Percentiles rank a stretch among this genome's conserved stretches.
phyloP scores from a whole-genome alignment of 2,888 invertebrate species.

The Pseudococcus viburni region DNA sequence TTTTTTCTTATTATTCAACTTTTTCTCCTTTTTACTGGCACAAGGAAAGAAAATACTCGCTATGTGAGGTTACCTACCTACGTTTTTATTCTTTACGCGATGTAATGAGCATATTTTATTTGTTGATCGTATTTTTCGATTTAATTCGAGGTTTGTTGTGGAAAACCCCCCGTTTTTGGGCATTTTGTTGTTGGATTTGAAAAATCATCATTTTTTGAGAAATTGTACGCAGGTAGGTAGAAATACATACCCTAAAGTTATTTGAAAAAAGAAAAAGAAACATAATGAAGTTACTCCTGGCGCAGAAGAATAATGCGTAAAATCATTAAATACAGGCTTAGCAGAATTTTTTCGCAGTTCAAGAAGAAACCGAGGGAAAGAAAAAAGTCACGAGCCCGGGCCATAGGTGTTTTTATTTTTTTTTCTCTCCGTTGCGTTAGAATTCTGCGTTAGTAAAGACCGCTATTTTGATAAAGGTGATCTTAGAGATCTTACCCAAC shows the following conservation, averaged over 20 bases:
- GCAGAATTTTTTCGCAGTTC: neutral
- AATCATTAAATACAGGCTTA: neutral
- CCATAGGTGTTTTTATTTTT: constrained; percentile 22
- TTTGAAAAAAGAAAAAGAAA: neutral
- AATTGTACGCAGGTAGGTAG: neutral
- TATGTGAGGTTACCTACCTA: neutral
- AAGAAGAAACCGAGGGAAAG: neutral
- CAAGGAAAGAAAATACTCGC: constrained; percentile 2
- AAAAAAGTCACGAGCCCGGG: neutral
- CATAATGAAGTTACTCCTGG: neutral
- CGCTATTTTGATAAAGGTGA: constrained; percentile 25
- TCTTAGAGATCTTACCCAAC: constrained; percentile 29
- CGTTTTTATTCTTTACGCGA: neutral
- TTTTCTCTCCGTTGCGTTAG: neutral
- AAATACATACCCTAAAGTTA: neutral
- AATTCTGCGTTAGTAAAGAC: neutral
- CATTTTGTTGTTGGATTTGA: neutral
- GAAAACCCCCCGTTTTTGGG: neutral
- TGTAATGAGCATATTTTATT: constrained; percentile 14
- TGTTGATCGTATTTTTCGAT: constrained; percentile 18
- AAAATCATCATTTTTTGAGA: neutral
- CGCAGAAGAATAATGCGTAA: neutral
- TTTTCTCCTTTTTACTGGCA: constrained; percentile 46
- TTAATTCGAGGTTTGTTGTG: constrained; percentile 6
- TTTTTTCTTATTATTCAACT: constrained; percentile 51